A percentile compares a stretch with the other conserved stretches of the same genome.
phyloP scores from a whole-genome alignment of 2,113 vertebrate genomes.

The Hemichromis elongatus region DNA sequence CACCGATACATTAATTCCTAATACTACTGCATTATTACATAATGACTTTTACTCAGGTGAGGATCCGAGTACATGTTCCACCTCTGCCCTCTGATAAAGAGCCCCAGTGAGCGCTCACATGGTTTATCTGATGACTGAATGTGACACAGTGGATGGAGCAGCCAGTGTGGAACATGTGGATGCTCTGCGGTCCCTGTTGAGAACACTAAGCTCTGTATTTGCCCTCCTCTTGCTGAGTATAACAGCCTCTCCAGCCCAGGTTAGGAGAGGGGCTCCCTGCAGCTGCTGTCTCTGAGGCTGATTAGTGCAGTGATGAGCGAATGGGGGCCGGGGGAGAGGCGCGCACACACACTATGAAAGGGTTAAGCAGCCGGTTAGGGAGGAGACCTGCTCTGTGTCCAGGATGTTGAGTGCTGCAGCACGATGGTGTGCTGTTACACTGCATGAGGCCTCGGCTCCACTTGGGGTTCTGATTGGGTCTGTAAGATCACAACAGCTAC shows the following conservation, averaged over 20 bases:
- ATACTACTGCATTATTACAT: not conserved
- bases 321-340: constrained; percentile 53
- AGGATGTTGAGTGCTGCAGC: constrained; percentile 68
- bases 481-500: constrained; percentile 68
- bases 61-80: not conserved
- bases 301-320: constrained; percentile 73
- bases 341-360: constrained; percentile 49
- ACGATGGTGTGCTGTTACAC: constrained; percentile 68
- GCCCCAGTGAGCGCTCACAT: constrained; percentile 6
- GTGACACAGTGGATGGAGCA: constrained; percentile 27
- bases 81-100: not conserved
- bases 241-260: constrained; percentile 67
- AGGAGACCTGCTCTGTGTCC: constrained; percentile 74
- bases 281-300: constrained; percentile 71
- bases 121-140: not conserved
- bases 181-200: constrained; percentile 50
- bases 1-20: not conserved
- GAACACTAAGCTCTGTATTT: constrained; percentile 71
- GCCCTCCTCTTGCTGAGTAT: constrained; percentile 50
- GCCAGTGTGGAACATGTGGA: constrained; percentile 40
- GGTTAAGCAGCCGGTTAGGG: constrained; percentile 67
- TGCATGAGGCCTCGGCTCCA: constrained; percentile 68
- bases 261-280: constrained; percentile 68
- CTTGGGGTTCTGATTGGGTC: constrained; percentile 73
- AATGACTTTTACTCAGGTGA: not conserved